Percentiles rank a stretch among this genome's conserved stretches.
Conservation (phyloP, 2,797 vertebrate species). For the Cyclopterus lumpus region DNA sequence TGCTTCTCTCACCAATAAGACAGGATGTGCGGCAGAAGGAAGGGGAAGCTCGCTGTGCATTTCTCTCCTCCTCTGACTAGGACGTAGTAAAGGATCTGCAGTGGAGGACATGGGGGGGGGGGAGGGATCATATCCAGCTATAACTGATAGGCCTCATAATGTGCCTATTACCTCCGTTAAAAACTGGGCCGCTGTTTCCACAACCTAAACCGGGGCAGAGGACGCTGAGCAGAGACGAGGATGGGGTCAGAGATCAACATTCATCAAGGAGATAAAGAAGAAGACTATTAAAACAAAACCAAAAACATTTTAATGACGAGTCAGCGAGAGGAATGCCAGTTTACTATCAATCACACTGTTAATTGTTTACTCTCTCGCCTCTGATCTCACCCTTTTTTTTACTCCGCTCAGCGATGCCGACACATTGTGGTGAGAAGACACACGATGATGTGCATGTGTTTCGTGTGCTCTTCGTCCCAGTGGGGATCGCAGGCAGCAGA, state of each 20-base stretch:
- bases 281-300: conserved; percentile 28
- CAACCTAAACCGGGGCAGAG: conserved; percentile 20
- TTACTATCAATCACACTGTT: conserved; percentile 42
- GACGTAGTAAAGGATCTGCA: conserved; percentile 34
- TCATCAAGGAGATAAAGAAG: conserved; percentile 70
- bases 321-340: conserved; percentile 39
- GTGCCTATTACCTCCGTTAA: conserved; percentile 29
- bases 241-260: conserved; percentile 71
- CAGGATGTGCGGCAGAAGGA: conserved; percentile 26
- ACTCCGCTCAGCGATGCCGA: conserved; percentile 1
- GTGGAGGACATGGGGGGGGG: not conserved
- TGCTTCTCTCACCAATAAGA: conserved; percentile 35
- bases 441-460: conserved; percentile 24
- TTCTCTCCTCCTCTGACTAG: conserved; percentile 44
- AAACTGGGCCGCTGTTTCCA: conserved; percentile 28
- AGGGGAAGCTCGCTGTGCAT: not conserved
- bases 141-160: conserved; percentile 49
- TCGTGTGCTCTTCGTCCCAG: conserved; percentile 38
- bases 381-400: conserved; percentile 24
- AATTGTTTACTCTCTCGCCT: conserved; percentile 32
- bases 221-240: conserved; percentile 64
- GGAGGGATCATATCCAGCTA: conserved; percentile 33
- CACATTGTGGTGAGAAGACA: conserved; percentile 31
- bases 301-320: conserved; percentile 30
- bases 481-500: too few species aligned